These are phyloP conservation scores for Podiceps cristatus DNA, from an alignment of 2,113 vertebrate species.

Conservation along the genomic window DNA sequence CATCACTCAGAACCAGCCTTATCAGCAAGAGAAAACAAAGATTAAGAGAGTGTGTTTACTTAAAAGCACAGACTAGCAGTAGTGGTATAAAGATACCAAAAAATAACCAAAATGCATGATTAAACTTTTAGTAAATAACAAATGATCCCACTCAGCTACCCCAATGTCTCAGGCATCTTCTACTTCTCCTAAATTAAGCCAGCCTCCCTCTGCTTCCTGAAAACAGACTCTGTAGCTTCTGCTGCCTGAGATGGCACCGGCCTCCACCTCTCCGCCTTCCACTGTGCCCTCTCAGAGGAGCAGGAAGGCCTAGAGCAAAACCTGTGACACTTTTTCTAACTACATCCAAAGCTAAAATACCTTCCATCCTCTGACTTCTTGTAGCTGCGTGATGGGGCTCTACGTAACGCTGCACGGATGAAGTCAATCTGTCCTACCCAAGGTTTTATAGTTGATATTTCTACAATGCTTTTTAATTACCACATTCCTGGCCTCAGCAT, in stretches of 20 bases:
- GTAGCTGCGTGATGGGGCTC: not conserved
- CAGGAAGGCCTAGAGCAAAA: not conserved
- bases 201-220: not conserved
- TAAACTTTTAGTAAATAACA: not conserved
- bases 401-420: accelerated
- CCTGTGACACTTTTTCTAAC: accelerated
- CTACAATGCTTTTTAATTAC: not conserved
- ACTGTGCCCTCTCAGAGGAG: not conserved
- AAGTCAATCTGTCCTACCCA: not conserved
- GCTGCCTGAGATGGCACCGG: not conserved
- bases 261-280: not conserved
- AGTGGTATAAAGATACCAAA: not conserved
- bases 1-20: not conserved
- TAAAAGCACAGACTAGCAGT: not conserved
- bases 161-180: not conserved
- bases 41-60: not conserved
- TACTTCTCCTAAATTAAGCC: not conserved
- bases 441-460: not conserved
- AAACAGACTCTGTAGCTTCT: not conserved
- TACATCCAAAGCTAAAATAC: not conserved
- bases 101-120: not conserved
- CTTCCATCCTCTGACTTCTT: not conserved
- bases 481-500: not conserved
- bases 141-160: not conserved
- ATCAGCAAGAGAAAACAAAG: not conserved